Evolutionary conservation across 2,797 vertebrate genomes (phyloP).

Genomic region (Malacoctenus gilli): DNA sequence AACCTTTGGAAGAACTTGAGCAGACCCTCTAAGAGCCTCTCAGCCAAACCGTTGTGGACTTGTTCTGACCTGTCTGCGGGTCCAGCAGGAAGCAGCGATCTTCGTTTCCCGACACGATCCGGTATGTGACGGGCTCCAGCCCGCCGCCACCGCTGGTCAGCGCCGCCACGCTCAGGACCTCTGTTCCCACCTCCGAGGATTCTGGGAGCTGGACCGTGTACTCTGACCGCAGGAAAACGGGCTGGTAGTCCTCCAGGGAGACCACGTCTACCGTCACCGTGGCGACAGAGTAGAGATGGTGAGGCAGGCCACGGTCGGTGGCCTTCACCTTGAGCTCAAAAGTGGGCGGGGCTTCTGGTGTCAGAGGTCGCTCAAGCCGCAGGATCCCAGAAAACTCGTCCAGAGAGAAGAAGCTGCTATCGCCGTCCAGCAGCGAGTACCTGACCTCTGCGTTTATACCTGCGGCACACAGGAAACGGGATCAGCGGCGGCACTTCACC

Average conservation of each 20-base stretch:
- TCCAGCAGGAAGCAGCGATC: slow-evolving; percentile 86
- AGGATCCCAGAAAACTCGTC: slow-evolving; percentile 93
- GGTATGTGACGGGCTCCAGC: slow-evolving; percentile 82
- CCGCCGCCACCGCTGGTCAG: slow-evolving; percentile 81
- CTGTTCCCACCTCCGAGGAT: slow-evolving; percentile 80
- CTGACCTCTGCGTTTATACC: slow-evolving; percentile 92
- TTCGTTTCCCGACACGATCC: slow-evolving; percentile 89
- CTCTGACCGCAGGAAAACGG: slow-evolving; percentile 88
- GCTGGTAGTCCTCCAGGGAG: slow-evolving; percentile 90
- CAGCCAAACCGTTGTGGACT: no score
- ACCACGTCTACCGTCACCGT: slow-evolving; percentile 89
- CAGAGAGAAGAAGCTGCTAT: slow-evolving; percentile 90
- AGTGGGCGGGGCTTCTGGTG: slow-evolving; percentile 74
- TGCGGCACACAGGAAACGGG: slow-evolving; percentile 54
- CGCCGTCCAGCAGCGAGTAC: slow-evolving; percentile 88
- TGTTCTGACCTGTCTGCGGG: slow-evolving; percentile 83
- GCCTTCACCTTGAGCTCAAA: slow-evolving; percentile 92
- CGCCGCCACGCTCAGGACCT: slow-evolving; percentile 86
- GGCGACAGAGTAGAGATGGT: slow-evolving; percentile 85
- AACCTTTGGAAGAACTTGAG: no score
- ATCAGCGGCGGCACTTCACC: no score
- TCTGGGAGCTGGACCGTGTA: slow-evolving; percentile 86
- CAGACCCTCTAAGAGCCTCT: no score
- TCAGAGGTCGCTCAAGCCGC: slow-evolving; percentile 88
- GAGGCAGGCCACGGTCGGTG: slow-evolving; percentile 87